Evolutionary conservation across 1,140 invertebrate genomes (phyloP).

Genomic region (Pseudobourletiella spinata): DNA sequence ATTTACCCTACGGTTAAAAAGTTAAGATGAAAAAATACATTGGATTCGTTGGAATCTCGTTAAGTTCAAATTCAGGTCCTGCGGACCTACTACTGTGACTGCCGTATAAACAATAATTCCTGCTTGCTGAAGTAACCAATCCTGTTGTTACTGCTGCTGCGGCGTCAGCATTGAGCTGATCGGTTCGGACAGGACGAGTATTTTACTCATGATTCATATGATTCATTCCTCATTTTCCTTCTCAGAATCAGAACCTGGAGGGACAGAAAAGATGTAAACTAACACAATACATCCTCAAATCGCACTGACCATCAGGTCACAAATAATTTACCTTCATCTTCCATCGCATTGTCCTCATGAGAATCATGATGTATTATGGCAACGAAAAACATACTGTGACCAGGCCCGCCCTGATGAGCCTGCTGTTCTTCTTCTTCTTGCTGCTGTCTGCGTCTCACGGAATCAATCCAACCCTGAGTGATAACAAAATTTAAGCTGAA

Average conservation of each 20-base stretch:
- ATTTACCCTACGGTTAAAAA: too few species aligned
- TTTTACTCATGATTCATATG: slow-evolving; percentile 38
- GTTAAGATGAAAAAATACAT: too few species aligned
- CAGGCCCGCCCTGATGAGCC: slow-evolving; percentile 24
- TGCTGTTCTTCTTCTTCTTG: slow-evolving; percentile 35
- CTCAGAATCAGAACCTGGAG: slow-evolving; percentile 13
- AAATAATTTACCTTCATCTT: slow-evolving; percentile 42
- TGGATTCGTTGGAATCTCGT: too few species aligned
- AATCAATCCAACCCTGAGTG: too few species aligned
- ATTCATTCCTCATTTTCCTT: slow-evolving; percentile 27
- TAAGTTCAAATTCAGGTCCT: slow-evolving; percentile 51
- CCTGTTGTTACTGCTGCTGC: slow-evolving; percentile 45
- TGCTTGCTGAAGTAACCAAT: slow-evolving; percentile 42
- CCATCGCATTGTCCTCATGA: slow-evolving; percentile 48
- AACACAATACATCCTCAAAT: too few species aligned
- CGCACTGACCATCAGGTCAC: too few species aligned
- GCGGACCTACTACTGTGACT: slow-evolving; percentile 47
- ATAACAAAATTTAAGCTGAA: too few species aligned
- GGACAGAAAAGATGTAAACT: too few species aligned
- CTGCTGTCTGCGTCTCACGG: too few species aligned
- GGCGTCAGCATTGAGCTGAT: slow-evolving; percentile 42
- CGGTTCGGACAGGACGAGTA: slow-evolving; percentile 35
- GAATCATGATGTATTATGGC: slow-evolving; percentile 24
- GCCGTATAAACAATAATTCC: slow-evolving; percentile 43
- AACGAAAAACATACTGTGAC: slow-evolving; percentile 21